These are phyloP conservation scores for Leptonema lineaticorne DNA, from an alignment of 1,140 invertebrate genomes.

Conservation along the genomic window DNA sequence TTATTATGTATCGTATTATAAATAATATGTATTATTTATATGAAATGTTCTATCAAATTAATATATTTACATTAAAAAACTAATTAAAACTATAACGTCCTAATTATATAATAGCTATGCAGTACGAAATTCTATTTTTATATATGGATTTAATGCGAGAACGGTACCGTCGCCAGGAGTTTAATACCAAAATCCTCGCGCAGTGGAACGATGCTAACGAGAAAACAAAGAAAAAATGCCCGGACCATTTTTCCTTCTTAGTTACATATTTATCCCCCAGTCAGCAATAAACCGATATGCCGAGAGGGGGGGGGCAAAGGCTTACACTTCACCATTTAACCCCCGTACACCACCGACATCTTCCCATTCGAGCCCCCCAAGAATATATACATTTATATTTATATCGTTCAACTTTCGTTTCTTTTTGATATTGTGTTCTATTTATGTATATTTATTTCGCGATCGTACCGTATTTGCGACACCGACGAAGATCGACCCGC, in stretches of 20 bases:
- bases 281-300: slow-evolving; percentile 30
- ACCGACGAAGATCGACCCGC: not conserved
- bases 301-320: slow-evolving; percentile 1
- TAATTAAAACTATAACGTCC: no score
- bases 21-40: no score
- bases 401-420: no score
- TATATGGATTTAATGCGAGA: no score
- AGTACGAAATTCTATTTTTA: no score
- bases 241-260: slow-evolving; percentile 30
- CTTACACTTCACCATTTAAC: slow-evolving; percentile 26
- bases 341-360: slow-evolving; percentile 4
- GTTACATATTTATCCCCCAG: slow-evolving; percentile 32
- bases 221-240: slow-evolving; percentile 26
- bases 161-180: not conserved
- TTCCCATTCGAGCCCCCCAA: not conserved
- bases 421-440: slow-evolving; percentile 12
- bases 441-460: slow-evolving; percentile 12
- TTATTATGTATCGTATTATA: no score
- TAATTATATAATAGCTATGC: no score
- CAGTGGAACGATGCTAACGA: not conserved
- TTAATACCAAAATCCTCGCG: not conserved
- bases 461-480: not conserved
- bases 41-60: no score
- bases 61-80: no score
- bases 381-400: no score